Evolutionary conservation across 2,888 invertebrate species (phyloP), one percentile per base, ranked within the genome.

Genomic region (Diploptera punctata): DNA sequence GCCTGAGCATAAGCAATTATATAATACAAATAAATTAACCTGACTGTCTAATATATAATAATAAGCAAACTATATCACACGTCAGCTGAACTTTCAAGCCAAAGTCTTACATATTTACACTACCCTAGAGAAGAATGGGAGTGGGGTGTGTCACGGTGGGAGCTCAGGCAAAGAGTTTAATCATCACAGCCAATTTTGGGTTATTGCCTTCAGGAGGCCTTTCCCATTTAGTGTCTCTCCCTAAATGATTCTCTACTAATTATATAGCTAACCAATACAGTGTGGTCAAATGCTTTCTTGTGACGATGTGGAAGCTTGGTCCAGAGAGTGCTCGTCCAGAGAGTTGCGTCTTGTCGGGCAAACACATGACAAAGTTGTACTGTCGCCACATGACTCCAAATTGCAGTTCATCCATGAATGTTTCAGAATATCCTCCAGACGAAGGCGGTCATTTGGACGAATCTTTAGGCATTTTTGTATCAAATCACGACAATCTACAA

Each of bases 401-500:
- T 65, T 18, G 26, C 47, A 47, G 16, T 18, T 67, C 65, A 87
- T 79, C 87, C 87, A 88, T 0, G 85, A 83, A 78, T 88, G 87
- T 65, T 78, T 77, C 18, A 86, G 79, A 75, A 88, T 83, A 61
- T 87, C 84, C 73, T 86, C 84, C 38, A 88, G 78, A 7, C 81
- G 79, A 33, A 83, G 85, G 72, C 88, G 79, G 62, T 86, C 84
- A 16, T 80, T 79, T 31, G 87, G 85, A 71, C 83, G 81, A 71
- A 84, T 79, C 65, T 83, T 80, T 70, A 88, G 81, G 78, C 87
- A 88, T 76, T 82, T 82, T 62, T 81, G 79, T 77, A 88, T 86
- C 73, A 88, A 80, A 77, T 87, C 86, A 79, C 84, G 83, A 78
- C 86, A 86, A 77, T 85, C 86, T 83, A 81, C 31, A 81, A 81